Percentiles rank a stretch among this genome's conserved stretches.
Evolutionary conservation across 23 tunicate species (phyloP).

Genomic region (Corella eumyota): DNA sequence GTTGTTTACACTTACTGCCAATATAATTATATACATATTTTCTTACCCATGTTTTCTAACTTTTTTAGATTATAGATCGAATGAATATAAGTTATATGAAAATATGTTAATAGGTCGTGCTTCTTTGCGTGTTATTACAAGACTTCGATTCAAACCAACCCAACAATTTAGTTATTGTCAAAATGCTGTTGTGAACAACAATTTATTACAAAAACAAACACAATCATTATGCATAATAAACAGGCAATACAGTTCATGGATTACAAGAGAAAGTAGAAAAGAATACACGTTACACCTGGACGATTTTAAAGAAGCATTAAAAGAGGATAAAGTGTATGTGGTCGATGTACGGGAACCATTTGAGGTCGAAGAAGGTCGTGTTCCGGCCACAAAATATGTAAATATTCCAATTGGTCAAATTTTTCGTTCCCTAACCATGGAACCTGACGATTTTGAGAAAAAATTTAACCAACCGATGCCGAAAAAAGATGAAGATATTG

Average conservation of each 20-base stretch:
- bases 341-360: slow-evolving; percentile 67
- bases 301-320: slow-evolving; percentile 30
- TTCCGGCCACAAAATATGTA: slow-evolving; percentile 40
- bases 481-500: slow-evolving; percentile 27
- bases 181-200: no score
- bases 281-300: slow-evolving; percentile 20
- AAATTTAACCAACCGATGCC: slow-evolving; percentile 39
- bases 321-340: slow-evolving; percentile 37
- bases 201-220: no score
- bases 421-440: slow-evolving; percentile 26
- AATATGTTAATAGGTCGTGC: no score
- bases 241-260: slow-evolving; percentile 19
- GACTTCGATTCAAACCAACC: no score
- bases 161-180: no score
- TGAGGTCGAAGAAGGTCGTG: slow-evolving; percentile 64
- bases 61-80: no score
- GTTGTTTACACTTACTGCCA: no score
- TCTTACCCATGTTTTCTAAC: no score
- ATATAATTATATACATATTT: no score
- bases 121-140: no score
- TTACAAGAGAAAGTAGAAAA: slow-evolving; percentile 15
- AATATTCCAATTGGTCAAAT: slow-evolving; percentile 47
- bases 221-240: no score
- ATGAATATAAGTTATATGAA: no score
- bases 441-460: slow-evolving; percentile 43